A percentile compares a stretch with the other conserved stretches of the same genome.
phyloP scores from a whole-genome alignment of 1,140 invertebrate genomes.

The Lasioglossum albipes region DNA sequence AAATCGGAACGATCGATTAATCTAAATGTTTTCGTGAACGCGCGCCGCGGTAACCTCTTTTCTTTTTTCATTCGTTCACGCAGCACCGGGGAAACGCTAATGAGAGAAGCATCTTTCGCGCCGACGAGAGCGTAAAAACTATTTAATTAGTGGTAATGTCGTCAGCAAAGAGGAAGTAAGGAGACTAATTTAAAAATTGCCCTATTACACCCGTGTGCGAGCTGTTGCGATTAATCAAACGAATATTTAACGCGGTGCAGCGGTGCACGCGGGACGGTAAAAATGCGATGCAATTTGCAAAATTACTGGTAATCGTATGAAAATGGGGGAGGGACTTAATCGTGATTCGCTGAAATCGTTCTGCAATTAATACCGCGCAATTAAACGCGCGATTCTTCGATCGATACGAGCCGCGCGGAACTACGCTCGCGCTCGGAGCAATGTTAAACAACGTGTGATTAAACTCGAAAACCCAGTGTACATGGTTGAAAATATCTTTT shows the following conservation, averaged over 20 bases:
- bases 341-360: neutral
- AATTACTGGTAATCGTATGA: conserved; percentile 40
- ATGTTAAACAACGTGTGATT: neutral
- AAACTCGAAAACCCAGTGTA: neutral
- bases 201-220: neutral
- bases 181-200: conserved; percentile 30
- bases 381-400: conserved; percentile 30
- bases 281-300: conserved; percentile 35
- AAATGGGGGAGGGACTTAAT: conserved; percentile 27
- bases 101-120: neutral
- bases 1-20: neutral
- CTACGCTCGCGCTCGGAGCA: neutral
- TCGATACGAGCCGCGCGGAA: conserved; percentile 5
- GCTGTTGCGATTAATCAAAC: conserved; percentile 25
- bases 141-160: conserved; percentile 39
- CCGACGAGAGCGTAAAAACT: neutral
- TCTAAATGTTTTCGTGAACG: neutral
- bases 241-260: conserved; percentile 26
- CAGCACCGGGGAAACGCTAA: neutral
- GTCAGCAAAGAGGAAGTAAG: neutral
- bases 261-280: neutral
- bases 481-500: conserved; percentile 3
- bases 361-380: conserved; percentile 17
- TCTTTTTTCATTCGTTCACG: neutral
- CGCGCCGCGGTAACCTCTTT: too few relatives aligned